phyloP scores from a whole-genome alignment of 2,888 invertebrate genomes.

The Eupithecia insigniata region DNA sequence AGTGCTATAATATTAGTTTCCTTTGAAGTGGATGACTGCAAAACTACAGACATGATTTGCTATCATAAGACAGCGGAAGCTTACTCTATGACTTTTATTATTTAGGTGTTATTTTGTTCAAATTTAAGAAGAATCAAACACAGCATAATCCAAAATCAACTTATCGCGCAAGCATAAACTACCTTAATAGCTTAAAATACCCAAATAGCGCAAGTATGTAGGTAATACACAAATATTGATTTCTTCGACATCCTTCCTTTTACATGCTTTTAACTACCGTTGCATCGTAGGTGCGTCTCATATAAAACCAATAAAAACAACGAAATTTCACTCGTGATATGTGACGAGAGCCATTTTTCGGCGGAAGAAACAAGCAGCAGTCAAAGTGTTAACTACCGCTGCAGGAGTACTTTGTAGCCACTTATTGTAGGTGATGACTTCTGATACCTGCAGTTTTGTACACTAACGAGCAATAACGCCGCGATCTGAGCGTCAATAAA shows the following conservation, averaged over 20 bases:
- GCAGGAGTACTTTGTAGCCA: constrained; percentile 53
- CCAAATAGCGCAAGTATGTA: not conserved
- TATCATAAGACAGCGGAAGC: no score
- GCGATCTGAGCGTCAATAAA: constrained; percentile 1
- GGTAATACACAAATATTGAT: not conserved
- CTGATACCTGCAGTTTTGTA: constrained; percentile 47
- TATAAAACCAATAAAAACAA: constrained; percentile 38
- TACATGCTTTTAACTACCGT: not conserved
- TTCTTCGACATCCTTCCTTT: not conserved
- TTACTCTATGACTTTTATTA: no score
- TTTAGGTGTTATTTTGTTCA: no score
- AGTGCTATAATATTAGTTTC: constrained; percentile 41
- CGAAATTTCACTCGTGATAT: constrained; percentile 24
- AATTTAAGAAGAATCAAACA: no score
- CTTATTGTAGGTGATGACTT: constrained; percentile 51
- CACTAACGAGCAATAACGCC: constrained; percentile 30
- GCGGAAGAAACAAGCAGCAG: constrained; percentile 55
- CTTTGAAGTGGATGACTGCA: constrained; percentile 30
- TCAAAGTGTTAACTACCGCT: constrained; percentile 53
- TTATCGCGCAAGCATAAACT: no score
- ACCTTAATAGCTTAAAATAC: no score
- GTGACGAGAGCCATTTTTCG: constrained; percentile 26
- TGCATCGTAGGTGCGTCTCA: not conserved
- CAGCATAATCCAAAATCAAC: no score
- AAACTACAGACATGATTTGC: constrained; percentile 16